These are phyloP conservation scores for Apodemus speciosus DNA, from an alignment of 2,113 vertebrate species.

Conservation along the genomic window DNA sequence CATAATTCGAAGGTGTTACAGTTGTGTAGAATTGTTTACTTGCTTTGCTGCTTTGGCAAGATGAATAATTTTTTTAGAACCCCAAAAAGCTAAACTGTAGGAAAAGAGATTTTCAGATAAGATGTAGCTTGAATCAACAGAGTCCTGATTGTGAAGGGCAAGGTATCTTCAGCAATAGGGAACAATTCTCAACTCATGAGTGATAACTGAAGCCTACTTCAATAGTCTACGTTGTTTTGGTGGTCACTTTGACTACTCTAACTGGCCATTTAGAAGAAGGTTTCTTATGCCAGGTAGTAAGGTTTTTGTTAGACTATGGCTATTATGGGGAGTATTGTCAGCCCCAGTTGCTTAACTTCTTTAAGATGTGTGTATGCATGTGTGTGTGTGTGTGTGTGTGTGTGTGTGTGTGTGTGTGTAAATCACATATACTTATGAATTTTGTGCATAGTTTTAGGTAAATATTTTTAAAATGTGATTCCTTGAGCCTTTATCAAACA, in stretches of 20 bases:
- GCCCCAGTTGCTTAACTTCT: neutral
- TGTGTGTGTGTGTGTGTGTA: neutral
- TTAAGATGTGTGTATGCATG: neutral
- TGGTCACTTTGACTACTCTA: neutral
- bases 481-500: neutral
- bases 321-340: neutral
- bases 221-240: too few relatives aligned
- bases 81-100: neutral
- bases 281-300: neutral
- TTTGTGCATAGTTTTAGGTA: neutral
- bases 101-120: neutral
- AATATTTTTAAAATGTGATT: neutral
- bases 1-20: neutral
- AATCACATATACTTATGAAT: neutral
- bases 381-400: neutral
- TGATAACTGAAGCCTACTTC: neutral
- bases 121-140: neutral
- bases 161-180: neutral
- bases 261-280: neutral
- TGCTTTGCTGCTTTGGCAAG: neutral
- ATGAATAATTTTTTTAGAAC: neutral
- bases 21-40: neutral
- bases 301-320: neutral
- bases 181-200: neutral
- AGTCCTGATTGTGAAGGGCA: neutral